Evolutionary conservation across 2,113 vertebrate genomes (phyloP).

Genomic region (Centropus unirufus): DNA sequence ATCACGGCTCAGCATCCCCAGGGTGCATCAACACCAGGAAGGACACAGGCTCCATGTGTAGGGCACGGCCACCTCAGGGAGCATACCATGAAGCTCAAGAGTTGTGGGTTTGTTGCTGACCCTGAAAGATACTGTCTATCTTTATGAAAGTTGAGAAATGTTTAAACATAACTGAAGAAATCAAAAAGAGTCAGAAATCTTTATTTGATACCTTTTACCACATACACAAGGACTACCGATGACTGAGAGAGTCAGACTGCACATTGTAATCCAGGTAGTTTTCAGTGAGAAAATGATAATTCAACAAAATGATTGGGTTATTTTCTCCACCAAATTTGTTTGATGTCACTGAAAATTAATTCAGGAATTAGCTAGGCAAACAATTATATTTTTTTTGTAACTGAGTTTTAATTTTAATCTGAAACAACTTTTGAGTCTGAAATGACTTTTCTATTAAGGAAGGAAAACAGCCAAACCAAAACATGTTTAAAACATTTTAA

Average conservation of each 20-base stretch:
- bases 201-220: not conserved
- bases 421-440: not conserved
- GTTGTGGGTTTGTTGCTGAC: not conserved
- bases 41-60: not conserved
- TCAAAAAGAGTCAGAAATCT: not conserved
- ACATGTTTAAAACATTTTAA: not conserved
- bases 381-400: not conserved
- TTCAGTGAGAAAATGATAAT: not conserved
- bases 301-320: not conserved
- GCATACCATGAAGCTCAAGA: not conserved
- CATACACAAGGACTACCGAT: not conserved
- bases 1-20: fast-evolving
- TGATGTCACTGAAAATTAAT: not conserved
- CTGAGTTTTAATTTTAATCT: not conserved
- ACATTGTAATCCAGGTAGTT: not conserved
- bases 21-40: fast-evolving
- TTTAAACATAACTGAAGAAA: not conserved
- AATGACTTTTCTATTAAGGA: not conserved
- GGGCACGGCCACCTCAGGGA: not conserved
- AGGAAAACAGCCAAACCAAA: not conserved
- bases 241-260: not conserved
- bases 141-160: not conserved
- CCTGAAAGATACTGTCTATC: not conserved
- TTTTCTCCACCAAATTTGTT: not conserved
- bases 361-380: not conserved